Conservation (phyloP, 1,140 invertebrate species). For the Zaprionus capensis region DNA sequence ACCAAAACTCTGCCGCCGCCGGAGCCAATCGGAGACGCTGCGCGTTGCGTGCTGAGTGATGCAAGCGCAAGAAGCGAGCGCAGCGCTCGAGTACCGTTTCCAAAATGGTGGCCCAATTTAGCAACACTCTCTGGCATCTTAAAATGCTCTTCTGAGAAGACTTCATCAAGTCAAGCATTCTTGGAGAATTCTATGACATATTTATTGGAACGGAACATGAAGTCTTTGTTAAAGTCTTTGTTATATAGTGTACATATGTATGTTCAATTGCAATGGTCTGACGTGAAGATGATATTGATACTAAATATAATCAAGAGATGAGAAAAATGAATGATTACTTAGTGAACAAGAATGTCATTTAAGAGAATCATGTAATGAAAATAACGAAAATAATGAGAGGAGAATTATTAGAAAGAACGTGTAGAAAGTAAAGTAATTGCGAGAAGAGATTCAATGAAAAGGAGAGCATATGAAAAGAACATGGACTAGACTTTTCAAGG, state of each 20-base stretch:
- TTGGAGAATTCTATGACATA: neutral
- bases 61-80: neutral
- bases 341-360: neutral
- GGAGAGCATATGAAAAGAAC: too few relatives aligned
- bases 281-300: neutral
- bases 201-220: too few relatives aligned
- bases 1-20: conserved; percentile 51
- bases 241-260: too few relatives aligned
- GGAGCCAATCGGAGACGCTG: conserved; percentile 34
- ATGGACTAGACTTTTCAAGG: too few relatives aligned
- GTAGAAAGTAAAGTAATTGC: too few relatives aligned
- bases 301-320: neutral
- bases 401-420: neutral
- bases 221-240: too few relatives aligned
- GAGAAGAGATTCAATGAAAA: too few relatives aligned
- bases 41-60: neutral
- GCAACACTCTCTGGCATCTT: neutral
- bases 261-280: too few relatives aligned
- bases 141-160: neutral
- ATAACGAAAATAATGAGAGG: neutral
- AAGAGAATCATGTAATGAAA: neutral
- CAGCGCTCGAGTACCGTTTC: neutral
- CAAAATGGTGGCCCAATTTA: neutral
- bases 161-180: neutral
- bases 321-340: too few relatives aligned